Evolutionary conservation across 2,888 invertebrate genomes (phyloP).

Genomic region (Polymixis flavicincta): DNA sequence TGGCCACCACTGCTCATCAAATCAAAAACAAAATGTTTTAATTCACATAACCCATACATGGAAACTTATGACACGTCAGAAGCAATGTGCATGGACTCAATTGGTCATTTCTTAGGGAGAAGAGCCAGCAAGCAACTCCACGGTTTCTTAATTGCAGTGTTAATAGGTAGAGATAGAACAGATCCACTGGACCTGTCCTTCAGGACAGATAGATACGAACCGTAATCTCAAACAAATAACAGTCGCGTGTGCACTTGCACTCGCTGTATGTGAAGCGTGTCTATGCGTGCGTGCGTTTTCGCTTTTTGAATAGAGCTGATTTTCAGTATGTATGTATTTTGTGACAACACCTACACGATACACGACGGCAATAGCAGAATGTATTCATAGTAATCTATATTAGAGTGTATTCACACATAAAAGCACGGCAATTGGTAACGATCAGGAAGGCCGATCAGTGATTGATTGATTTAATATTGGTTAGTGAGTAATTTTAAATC

Average conservation of each 20-base stretch:
- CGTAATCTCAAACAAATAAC: not conserved
- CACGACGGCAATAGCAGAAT: conserved; percentile 10
- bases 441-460: not conserved
- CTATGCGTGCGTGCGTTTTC: not conserved
- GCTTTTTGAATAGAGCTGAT: not conserved
- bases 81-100: too few relatives aligned
- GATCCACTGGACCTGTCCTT: too few relatives aligned
- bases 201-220: too few relatives aligned
- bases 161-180: too few relatives aligned
- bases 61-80: too few relatives aligned
- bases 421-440: not conserved
- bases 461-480: too few relatives aligned
- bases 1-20: too few relatives aligned
- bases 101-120: too few relatives aligned
- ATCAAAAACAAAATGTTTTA: too few relatives aligned
- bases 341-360: conserved; percentile 12
- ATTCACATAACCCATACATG: too few relatives aligned
- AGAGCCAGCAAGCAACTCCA: too few relatives aligned
- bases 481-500: conserved; percentile 16
- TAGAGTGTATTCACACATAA: conserved; percentile 26
- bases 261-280: not conserved
- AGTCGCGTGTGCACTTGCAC: not conserved
- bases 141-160: too few relatives aligned
- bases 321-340: not conserved
- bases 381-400: conserved; percentile 12